Base-by-base conservation (phyloP, 1,140 invertebrate genomes). In the Platyscapa corneri region DNA sequence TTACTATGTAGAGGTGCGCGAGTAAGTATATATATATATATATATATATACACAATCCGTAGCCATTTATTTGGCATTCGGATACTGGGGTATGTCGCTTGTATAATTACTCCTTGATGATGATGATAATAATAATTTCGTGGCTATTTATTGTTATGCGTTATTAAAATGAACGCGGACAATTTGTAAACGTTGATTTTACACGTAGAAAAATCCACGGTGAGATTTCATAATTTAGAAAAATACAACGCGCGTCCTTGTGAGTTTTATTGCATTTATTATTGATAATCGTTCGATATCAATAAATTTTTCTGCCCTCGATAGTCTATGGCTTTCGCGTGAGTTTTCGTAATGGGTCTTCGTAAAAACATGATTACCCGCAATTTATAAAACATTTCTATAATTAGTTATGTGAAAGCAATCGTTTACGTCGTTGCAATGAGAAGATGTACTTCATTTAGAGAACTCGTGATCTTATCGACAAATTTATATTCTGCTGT, bases 141-240 rank as follows among this genome's bases (percentile, higher is more conserved):
- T 32, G 18, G 16, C 70, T 74, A 74, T 74, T 74, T 39, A 74
- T 74, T 74, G 16, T 74, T 42, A 42, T 42, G 39, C n/a, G 39
- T n/a, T 74, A n/a, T 74, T 74, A 12, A 42, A 74, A 74, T 42
- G 23, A 42, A 74, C 37, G 20, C 0, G 42, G 12, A 74, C 39
- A 42, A n/a, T 74, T 42, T 74, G 37, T 42, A 74, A 74, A 74
- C 37, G 37, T 42, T 32, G 37, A 74, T 42, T 74, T 42, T 74
- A 42, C n/a, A 74, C 37, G 2, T 18, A 10, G 12, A n/a, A 32
- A 42, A 42, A 12, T 6, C 1, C 67, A 27, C 5, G 37, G 1
- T 10, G 20, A n/a, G 12, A 42, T 74, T 39, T 42, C 12, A 5
- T 3, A 70, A 70, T 27, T 60, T 60, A 37, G 30, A 8, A n/a